Conservation (phyloP, 2,797 vertebrate species). For the Synanceia verrucosa region DNA sequence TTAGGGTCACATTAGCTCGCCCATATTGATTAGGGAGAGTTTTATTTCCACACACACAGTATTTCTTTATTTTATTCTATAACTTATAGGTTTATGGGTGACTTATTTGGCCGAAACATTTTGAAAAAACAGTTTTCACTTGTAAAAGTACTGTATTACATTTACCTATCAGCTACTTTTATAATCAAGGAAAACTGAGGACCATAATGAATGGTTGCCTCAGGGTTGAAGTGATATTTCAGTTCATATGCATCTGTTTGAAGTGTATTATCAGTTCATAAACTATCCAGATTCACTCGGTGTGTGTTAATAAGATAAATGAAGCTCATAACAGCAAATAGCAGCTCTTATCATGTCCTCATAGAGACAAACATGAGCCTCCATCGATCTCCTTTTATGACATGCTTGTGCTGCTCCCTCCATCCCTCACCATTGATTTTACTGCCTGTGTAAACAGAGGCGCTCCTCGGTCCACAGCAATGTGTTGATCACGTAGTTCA, state of each 20-base stretch:
- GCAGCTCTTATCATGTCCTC: conserved; percentile 26
- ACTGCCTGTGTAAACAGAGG: conserved; percentile 34
- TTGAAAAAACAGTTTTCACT: too few species aligned
- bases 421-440: conserved; percentile 33
- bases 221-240: neutral
- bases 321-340: conserved; percentile 3
- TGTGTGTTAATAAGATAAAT: conserved; percentile 1
- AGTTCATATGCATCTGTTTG: neutral
- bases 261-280: neutral
- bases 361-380: conserved; percentile 22
- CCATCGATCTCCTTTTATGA: conserved; percentile 42
- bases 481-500: conserved; percentile 19
- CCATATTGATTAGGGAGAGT: neutral
- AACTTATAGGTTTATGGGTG: too few species aligned
- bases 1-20: neutral
- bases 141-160: too few species aligned
- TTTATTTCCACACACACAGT: too few species aligned
- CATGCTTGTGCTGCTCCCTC: conserved; percentile 29
- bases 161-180: too few species aligned
- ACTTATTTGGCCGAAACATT: too few species aligned
- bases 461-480: conserved; percentile 26
- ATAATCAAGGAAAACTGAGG: too few species aligned
- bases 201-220: too few species aligned
- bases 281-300: neutral
- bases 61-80: too few species aligned